Percentiles rank a stretch among this genome's conserved stretches.
phyloP scores from a whole-genome alignment of 2,797 vertebrate species.

The Ibycter americanus region DNA sequence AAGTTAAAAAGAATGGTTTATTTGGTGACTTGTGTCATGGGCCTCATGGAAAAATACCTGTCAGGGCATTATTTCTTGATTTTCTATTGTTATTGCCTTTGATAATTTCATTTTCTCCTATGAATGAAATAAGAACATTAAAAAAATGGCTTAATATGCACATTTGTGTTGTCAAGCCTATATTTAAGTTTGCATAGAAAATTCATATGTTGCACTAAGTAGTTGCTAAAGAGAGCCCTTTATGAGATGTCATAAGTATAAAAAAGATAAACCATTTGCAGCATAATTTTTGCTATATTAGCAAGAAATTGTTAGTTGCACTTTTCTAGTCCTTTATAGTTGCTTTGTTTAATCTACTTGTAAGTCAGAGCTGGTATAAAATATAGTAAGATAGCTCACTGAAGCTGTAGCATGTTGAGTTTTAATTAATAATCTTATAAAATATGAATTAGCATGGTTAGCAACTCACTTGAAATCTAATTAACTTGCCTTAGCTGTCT shows the following conservation, averaged over 20 bases:
- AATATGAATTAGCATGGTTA: slow-evolving; percentile 76
- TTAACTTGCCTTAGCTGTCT: slow-evolving; percentile 71
- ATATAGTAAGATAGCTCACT: slow-evolving; percentile 59
- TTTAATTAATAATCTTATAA: slow-evolving; percentile 78
- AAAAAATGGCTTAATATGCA: slow-evolving; percentile 1
- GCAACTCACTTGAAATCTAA: slow-evolving; percentile 75
- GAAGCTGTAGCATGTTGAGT: slow-evolving; percentile 48
- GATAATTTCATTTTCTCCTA: not conserved
- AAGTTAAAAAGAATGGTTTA: not conserved
- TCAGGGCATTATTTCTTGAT: not conserved
- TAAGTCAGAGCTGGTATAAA: slow-evolving; percentile 55
- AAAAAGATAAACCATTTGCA: slow-evolving; percentile 42
- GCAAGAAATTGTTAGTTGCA: slow-evolving; percentile 43
- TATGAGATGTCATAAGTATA: not conserved
- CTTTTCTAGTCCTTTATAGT: slow-evolving; percentile 57
- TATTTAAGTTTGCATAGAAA: slow-evolving; percentile 6
- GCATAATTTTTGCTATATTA: slow-evolving; percentile 50
- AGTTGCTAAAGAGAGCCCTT: not conserved
- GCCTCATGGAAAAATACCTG: not conserved
- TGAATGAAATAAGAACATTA: slow-evolving; percentile 6
- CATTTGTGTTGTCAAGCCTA: not conserved
- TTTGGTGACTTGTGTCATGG: not conserved
- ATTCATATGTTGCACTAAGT: not conserved
- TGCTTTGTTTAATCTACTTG: slow-evolving; percentile 64
- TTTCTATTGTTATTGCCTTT: not conserved